phyloP scores from a whole-genome alignment of 2,113 vertebrate species.

The Rhinopomastus cyanomelas region DNA sequence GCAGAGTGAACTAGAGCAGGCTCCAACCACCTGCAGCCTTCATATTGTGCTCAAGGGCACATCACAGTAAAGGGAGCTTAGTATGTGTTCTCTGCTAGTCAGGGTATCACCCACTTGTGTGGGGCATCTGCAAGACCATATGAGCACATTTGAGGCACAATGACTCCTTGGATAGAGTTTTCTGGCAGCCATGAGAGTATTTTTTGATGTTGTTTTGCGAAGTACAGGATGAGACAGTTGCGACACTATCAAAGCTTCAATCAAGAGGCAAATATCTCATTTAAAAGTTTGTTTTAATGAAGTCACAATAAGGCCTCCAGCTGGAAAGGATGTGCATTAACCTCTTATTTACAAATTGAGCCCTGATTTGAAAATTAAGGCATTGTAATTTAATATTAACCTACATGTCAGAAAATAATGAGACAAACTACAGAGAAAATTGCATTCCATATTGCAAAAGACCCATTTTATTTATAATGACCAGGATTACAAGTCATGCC shows the following conservation, averaged over 20 bases:
- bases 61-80: fast-evolving
- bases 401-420: conserved; percentile 81
- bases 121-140: background rate
- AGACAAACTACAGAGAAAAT: conserved; percentile 79
- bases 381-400: conserved; percentile 82
- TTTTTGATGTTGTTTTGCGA: background rate
- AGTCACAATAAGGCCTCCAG: conserved; percentile 63
- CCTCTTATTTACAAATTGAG: conserved; percentile 81
- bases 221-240: background rate
- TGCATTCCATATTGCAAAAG: conserved; percentile 80
- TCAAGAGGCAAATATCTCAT: background rate
- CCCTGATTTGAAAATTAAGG: conserved; percentile 79
- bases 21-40: background rate
- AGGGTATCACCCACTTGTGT: background rate
- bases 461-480: conserved; percentile 82
- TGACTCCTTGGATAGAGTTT: background rate
- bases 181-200: background rate
- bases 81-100: background rate
- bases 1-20: fast-evolving
- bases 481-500: conserved; percentile 77
- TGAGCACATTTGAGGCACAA: background rate
- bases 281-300: conserved; percentile 59
- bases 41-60: background rate
- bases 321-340: conserved; percentile 78
- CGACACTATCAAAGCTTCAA: background rate